These are phyloP conservation scores for Morpho helenor DNA, from an alignment of 2,888 invertebrate species.

Conservation along the genomic window DNA sequence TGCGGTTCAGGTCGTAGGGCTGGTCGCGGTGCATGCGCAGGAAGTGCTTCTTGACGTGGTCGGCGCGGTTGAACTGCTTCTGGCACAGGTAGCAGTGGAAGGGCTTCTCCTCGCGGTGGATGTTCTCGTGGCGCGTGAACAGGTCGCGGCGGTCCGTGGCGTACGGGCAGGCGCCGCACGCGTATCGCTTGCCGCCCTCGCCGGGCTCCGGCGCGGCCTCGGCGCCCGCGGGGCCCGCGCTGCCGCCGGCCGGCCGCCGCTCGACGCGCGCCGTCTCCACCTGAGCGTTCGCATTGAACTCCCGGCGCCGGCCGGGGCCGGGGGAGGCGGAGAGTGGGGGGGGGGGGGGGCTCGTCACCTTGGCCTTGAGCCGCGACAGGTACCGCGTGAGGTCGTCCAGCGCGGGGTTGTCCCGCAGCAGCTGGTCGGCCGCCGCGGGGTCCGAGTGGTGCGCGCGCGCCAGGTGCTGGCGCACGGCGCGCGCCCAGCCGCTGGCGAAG, in stretches of 20 bases:
- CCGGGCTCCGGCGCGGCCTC: constrained; percentile 26
- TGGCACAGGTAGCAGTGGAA: constrained; percentile 96
- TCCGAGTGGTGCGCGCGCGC: constrained; percentile 85
- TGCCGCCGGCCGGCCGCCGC: constrained; percentile 29
- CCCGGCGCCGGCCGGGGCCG: too few species aligned
- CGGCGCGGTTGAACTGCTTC: constrained; percentile 95
- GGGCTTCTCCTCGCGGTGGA: constrained; percentile 95
- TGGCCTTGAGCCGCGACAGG: constrained; percentile 82
- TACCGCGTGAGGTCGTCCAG: constrained; percentile 86
- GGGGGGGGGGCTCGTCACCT: constrained; percentile 48
- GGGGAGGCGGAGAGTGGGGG: too few species aligned
- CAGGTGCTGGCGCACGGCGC: constrained; percentile 86
- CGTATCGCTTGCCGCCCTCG: constrained; percentile 84
- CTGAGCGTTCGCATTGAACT: constrained; percentile 40
- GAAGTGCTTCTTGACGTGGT: constrained; percentile 97
- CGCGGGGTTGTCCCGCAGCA: constrained; percentile 85
- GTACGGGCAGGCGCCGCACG: constrained; percentile 93
- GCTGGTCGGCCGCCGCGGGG: constrained; percentile 80
- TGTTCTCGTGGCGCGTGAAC: constrained; percentile 95
- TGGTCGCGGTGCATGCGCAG: constrained; percentile 94
- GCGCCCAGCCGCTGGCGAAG: constrained; percentile 87
- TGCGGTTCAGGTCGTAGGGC: constrained; percentile 91
- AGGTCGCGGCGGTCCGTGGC: constrained; percentile 94
- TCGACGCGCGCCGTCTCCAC: constrained; percentile 54
- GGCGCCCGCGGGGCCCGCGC: constrained; percentile 29